Evolutionary conservation across 2,888 invertebrate species (phyloP).

Genomic region (Torymus auratus): DNA sequence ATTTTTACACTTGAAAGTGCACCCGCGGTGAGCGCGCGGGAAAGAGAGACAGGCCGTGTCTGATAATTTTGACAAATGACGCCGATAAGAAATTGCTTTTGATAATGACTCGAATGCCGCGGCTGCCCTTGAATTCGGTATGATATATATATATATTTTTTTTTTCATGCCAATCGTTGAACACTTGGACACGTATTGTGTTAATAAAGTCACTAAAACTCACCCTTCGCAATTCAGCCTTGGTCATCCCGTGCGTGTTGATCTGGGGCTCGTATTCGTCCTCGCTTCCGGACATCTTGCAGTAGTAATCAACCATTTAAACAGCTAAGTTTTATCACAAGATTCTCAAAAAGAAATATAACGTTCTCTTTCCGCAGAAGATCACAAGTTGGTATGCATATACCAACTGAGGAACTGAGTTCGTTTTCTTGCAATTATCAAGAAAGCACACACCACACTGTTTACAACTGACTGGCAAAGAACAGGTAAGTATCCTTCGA

Average conservation of each 20-base stretch:
- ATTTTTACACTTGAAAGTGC: background rate
- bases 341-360: conserved; percentile 3
- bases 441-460: background rate
- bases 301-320: conserved; percentile 74
- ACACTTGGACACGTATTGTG: too few relatives aligned
- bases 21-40: background rate
- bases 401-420: conserved; percentile 1
- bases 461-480: background rate
- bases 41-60: background rate
- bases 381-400: conserved; percentile 29
- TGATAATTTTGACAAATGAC: background rate
- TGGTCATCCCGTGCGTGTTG: conserved; percentile 79
- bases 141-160: too few relatives aligned
- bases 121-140: too few relatives aligned
- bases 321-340: conserved; percentile 42
- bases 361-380: background rate
- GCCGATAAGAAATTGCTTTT: too few relatives aligned
- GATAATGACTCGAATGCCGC: too few relatives aligned
- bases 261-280: conserved; percentile 77
- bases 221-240: conserved; percentile 85
- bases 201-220: conserved; percentile 52
- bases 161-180: too few relatives aligned
- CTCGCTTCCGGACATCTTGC: conserved; percentile 75
- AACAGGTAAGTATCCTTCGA: conserved; percentile 8
- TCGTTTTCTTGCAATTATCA: background rate